Conservation (phyloP, 1,140 invertebrate species). For the Heterodera schachtii region DNA sequence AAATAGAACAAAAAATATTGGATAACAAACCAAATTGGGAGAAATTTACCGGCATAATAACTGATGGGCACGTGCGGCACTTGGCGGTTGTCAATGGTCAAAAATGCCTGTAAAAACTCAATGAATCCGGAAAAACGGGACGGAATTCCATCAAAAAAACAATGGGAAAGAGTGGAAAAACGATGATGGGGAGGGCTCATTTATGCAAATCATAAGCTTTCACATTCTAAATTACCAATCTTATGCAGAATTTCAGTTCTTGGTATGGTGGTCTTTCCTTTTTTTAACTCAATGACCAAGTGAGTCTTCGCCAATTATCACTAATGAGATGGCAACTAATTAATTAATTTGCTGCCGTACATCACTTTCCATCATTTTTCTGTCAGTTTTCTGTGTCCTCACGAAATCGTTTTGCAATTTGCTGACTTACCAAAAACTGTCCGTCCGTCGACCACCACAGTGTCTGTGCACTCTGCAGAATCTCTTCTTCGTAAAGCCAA, state of each 20-base stretch:
- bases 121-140: background rate
- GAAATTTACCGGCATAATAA: constrained; percentile 24
- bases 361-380: no score
- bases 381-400: background rate
- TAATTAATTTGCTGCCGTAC: no score
- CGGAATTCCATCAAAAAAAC: no score
- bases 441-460: constrained; percentile 62
- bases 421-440: constrained; percentile 23
- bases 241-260: no score
- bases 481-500: constrained; percentile 65
- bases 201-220: no score
- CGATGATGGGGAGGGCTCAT: no score
- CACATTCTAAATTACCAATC: no score
- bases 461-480: constrained; percentile 50
- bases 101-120: constrained; percentile 39
- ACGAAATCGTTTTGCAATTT: background rate
- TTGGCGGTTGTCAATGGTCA: constrained; percentile 52
- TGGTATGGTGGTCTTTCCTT: no score
- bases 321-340: no score
- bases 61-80: constrained; percentile 49
- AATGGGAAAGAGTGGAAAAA: no score
- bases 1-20: constrained; percentile 19
- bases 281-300: no score
- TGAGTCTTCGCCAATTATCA: no score
- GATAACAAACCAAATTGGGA: background rate